Evolutionary conservation across 2,888 invertebrate species (phyloP).

Genomic region (Nomada ruficornis): DNA sequence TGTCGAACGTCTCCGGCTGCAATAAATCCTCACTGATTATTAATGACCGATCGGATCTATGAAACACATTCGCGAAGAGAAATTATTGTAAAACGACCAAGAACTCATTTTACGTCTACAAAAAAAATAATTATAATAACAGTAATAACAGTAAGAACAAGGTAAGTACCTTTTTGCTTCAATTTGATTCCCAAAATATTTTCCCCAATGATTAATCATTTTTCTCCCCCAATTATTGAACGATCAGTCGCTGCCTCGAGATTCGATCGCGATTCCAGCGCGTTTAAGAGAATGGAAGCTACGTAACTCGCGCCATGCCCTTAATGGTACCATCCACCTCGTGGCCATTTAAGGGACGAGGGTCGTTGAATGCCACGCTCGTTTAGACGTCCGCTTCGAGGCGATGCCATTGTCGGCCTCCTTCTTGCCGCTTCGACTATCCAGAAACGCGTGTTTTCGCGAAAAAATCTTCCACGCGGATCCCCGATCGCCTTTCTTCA

Average conservation of each 20-base stretch:
- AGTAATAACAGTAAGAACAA: neutral
- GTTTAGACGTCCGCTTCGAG: constrained; percentile 20
- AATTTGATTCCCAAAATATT: neutral
- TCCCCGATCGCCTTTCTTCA: constrained; percentile 9
- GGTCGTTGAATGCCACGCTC: constrained; percentile 24
- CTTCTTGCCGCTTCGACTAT: constrained; percentile 36
- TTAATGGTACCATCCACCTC: constrained; percentile 39
- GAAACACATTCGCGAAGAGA: neutral
- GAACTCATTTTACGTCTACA: neutral
- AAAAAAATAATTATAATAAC: neutral
- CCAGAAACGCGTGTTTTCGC: constrained; percentile 45
- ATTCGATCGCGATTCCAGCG: constrained; percentile 3
- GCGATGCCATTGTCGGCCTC: constrained; percentile 29
- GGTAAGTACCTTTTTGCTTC: neutral
- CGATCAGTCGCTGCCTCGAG: neutral
- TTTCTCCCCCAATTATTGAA: too few species aligned
- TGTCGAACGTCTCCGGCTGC: neutral
- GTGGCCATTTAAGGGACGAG: constrained; percentile 48
- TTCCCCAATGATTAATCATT: too few species aligned
- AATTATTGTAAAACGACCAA: neutral
- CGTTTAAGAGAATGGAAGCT: constrained; percentile 19
- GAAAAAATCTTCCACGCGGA: constrained; percentile 28
- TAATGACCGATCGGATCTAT: neutral
- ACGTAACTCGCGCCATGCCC: constrained; percentile 45
- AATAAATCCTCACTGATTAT: neutral